Evolutionary conservation across 2,797 vertebrate species (phyloP), one percentile per base, ranked within the genome.

Genomic region (Melanotaenia trifasciata): DNA sequence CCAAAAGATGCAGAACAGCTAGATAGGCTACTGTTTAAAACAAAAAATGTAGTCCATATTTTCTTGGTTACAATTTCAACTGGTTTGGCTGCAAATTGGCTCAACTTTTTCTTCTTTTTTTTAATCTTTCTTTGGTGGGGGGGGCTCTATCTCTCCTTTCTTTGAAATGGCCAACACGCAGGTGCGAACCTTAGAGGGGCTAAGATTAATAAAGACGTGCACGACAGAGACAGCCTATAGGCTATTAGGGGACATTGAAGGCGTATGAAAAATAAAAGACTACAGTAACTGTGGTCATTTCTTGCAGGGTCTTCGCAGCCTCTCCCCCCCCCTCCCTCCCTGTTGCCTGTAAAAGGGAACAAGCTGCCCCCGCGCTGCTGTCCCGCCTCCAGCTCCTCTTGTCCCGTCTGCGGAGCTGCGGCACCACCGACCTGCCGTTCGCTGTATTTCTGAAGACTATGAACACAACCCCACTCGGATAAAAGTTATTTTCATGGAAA

Each of bases 401-500:
- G 84, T 84, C 89, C 89, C 73, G 64, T 79, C 70, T 8, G 54
- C 4, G 84, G 57, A 78, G 86, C 83, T 64, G 88, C 81, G 35
- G 82, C 82, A 36, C 32, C 74, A 10, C 50, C 26, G 58, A 74
- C 67, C 62, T 24, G 40, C 67, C 47, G 43, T 35, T n/a, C 14
- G 51, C 66, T 11, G 53, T 58, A 45, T 38, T 67, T 54, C 2
- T 16, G 63, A 33, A 68, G 26, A 73, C 78, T 56, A 68, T 83
- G 62, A 75, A 56, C 73, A 67, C 62, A 64, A 38, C 67, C 81
- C 64, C 72, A 64, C 22, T 14, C 4, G 63, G 54, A 66, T 70
- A 67, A 89, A 90, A 92, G 79, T 87, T 87, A 64, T 77, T 93
- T 94, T 88, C 70, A 93, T 94, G 92, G 93, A 91, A 91, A 92